These are phyloP conservation scores for Fragum whitleyi DNA, from an alignment of 2,888 invertebrate genomes.

Conservation along the genomic window DNA sequence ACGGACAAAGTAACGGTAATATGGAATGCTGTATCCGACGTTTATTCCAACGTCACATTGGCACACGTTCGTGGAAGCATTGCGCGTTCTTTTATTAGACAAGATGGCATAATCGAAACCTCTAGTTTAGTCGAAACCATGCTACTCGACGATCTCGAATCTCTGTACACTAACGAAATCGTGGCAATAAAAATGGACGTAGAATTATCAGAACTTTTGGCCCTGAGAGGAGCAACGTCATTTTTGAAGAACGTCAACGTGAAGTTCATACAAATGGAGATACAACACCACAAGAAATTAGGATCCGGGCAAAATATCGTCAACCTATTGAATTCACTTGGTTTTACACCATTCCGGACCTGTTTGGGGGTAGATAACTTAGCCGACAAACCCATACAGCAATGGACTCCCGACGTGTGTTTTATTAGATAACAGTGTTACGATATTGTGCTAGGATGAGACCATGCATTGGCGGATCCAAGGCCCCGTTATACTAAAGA, in stretches of 20 bases:
- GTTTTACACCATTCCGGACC: not conserved
- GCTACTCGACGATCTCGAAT: not conserved
- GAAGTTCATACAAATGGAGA: conserved; percentile 1
- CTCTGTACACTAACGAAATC: not conserved
- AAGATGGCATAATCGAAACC: not conserved
- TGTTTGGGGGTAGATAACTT: not conserved
- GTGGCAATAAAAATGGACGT: not conserved
- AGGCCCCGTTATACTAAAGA: too few species aligned
- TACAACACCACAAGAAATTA: not conserved
- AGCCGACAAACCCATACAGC: not conserved
- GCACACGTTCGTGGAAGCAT: not conserved
- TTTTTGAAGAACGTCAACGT: conserved; percentile 6
- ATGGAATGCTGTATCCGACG: conserved; percentile 3
- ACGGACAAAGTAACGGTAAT: not conserved
- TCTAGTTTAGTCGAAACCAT: not conserved
- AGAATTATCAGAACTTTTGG: not conserved
- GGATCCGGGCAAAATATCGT: not conserved
- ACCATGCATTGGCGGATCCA: too few species aligned
- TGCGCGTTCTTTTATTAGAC: not conserved
- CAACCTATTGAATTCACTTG: not conserved
- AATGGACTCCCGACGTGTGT: not conserved
- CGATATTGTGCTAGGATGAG: too few species aligned
- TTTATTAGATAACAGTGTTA: not conserved
- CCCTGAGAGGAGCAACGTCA: not conserved
- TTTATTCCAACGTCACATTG: not conserved